A percentile compares a stretch with the other conserved stretches of the same genome.
phyloP scores from a whole-genome alignment of 2,797 vertebrate genomes.

The Ctenosaura bakeri region DNA sequence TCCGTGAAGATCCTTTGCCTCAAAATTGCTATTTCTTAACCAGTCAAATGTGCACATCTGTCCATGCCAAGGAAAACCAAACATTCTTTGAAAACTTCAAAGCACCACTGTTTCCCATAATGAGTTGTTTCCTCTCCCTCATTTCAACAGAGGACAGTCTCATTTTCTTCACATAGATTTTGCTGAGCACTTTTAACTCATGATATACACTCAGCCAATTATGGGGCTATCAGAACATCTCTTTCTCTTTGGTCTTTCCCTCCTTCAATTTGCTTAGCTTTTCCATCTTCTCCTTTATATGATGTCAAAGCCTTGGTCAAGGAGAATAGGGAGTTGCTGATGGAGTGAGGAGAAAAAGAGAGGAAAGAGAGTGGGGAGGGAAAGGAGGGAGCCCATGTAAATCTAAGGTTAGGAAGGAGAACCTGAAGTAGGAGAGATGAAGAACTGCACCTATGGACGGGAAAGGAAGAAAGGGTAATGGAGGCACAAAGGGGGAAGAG shows the following conservation, averaged over 20 bases:
- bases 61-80: not conserved
- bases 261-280: not conserved
- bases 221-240: not conserved
- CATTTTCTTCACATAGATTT: constrained; percentile 13
- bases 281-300: not conserved
- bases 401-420: too few species aligned
- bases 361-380: not conserved
- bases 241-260: not conserved
- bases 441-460: not conserved
- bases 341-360: not conserved
- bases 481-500: not conserved
- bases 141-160: not conserved
- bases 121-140: constrained; percentile 7
- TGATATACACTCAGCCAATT: constrained; percentile 16
- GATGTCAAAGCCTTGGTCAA: too few species aligned
- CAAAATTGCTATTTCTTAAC: not conserved
- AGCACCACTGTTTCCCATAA: constrained; percentile 25
- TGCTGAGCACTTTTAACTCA: not conserved
- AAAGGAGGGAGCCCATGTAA: not conserved
- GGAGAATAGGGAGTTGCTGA: not conserved
- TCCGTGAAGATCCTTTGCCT: not conserved
- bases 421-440: not conserved
- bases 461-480: not conserved
- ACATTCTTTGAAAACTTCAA: constrained; percentile 26
- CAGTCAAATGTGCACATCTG: not conserved